These are phyloP conservation scores for Pogonognathellus flavescens DNA, from an alignment of 1,140 invertebrate species.

Conservation along the genomic window DNA sequence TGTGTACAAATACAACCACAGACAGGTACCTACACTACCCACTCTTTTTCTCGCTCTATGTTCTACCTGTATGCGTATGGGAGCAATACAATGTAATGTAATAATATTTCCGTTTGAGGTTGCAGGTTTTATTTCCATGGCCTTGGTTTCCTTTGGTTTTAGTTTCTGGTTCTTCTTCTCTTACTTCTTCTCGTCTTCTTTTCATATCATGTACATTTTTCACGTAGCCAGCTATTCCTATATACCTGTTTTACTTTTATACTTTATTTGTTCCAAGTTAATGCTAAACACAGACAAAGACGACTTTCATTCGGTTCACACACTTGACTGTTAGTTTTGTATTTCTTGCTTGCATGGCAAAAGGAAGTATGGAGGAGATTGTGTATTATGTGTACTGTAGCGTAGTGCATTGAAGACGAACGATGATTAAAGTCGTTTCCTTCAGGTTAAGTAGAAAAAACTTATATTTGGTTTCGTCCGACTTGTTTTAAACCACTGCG, in stretches of 20 bases:
- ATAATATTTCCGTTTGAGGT: slow-evolving; percentile 61
- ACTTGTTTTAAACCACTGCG: background rate
- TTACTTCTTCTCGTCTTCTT: background rate
- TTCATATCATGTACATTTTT: background rate
- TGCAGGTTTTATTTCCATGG: slow-evolving; percentile 56
- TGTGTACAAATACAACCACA: background rate
- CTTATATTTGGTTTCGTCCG: background rate
- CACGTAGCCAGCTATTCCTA: background rate
- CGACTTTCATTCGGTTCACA: background rate
- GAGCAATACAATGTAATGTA: slow-evolving; percentile 18
- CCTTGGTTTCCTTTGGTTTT: slow-evolving; percentile 52
- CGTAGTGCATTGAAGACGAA: too few relatives aligned
- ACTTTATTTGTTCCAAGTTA: background rate
- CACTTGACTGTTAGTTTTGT: background rate
- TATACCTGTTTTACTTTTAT: background rate
- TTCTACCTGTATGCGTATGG: background rate
- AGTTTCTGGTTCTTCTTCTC: slow-evolving; percentile 41
- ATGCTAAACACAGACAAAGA: too few relatives aligned
- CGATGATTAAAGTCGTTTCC: too few relatives aligned
- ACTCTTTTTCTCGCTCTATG: background rate
- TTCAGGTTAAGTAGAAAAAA: background rate
- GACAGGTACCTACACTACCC: too few relatives aligned
- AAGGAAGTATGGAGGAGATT: slow-evolving; percentile 20
- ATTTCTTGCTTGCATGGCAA: slow-evolving; percentile 10
- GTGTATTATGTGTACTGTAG: background rate